Evolutionary conservation across 2,888 invertebrate genomes (phyloP).

Genomic region (Timandra comae): DNA sequence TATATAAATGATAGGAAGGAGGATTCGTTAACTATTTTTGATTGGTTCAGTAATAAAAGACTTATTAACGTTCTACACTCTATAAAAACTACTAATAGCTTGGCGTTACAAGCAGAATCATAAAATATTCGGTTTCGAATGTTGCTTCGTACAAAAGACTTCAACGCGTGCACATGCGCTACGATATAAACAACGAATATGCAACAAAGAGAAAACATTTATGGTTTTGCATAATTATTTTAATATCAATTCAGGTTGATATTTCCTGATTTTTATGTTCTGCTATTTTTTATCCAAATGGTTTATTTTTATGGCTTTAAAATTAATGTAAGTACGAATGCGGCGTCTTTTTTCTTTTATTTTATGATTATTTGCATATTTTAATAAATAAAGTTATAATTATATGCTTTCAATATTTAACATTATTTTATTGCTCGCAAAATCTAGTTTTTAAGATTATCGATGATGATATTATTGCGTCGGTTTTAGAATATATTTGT

Average conservation of each 20-base stretch:
- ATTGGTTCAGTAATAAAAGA: no score
- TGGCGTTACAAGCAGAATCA: no score
- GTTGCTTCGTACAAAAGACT: constrained; percentile 64
- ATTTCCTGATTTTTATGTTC: constrained; percentile 7
- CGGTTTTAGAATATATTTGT: no score
- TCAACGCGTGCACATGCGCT: constrained; percentile 43
- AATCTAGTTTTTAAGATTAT: no score
- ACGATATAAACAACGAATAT: constrained; percentile 13
- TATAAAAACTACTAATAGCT: no score
- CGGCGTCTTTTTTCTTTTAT: no score
- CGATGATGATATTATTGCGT: no score
- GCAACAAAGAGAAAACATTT: constrained; percentile 4
- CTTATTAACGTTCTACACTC: no score
- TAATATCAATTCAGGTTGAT: constrained; percentile 5
- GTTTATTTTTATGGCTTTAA: neutral
- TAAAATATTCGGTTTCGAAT: no score
- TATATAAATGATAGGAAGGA: no score
- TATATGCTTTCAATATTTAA: neutral
- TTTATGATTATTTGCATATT: constrained; percentile 2
- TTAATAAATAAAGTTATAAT: neutral
- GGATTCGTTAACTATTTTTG: no score
- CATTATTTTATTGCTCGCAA: neutral
- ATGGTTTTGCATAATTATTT: constrained; percentile 10
- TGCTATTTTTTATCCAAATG: no score
- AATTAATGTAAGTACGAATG: neutral